Base-by-base conservation (phyloP, 2,888 invertebrate species). In the Macaria liturata region DNA sequence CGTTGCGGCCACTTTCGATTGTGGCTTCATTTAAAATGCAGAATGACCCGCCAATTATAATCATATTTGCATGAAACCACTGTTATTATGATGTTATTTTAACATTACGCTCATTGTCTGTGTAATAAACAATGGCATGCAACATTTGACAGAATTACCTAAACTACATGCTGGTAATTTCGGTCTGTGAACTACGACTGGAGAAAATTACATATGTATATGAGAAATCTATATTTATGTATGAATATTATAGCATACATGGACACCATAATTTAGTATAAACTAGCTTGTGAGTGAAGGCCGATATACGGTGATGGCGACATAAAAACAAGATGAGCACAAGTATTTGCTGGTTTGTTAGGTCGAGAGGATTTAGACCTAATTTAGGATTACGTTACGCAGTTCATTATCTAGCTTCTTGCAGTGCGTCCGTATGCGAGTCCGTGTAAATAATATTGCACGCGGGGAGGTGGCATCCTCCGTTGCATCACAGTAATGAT, bases 1-100 rank as follows among this genome's bases (percentile, higher is more conserved):
- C 43, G 54, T 52, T 50, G 48, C 45, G 39, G 4, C 54, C 32
- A 59, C 59, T 61, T 59, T 61, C 53, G 54, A 59, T 57, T 48
- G 49, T 46, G 46, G 57, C 49, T 62, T 59, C 61, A 52, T 57
- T 61, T 51, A 57, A 61, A 66, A 62, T 62, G 55, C 52, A 51
- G 59, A 50, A 46, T 57, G 49, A 55, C 45, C 57, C 61, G 53
- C 68, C 80, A 79, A 83, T 84, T 84, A 84, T 78, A 80, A 80
- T 75, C 78, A 75, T 75, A 84, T 83, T 81, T 81, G 78, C 69
- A 72, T 74, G 69, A 74, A 76, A 77, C 64, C 61, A 63, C 65
- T 64, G 46, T 61, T 59, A 68, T 66, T 71, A 71, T 69, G 73
- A 70, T 67, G 59, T 64, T 62, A 62, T 66, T 66, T 62, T 65